These are phyloP conservation scores for Brotula barbata DNA, from an alignment of 2,797 vertebrate species.

Conservation along the genomic window DNA sequence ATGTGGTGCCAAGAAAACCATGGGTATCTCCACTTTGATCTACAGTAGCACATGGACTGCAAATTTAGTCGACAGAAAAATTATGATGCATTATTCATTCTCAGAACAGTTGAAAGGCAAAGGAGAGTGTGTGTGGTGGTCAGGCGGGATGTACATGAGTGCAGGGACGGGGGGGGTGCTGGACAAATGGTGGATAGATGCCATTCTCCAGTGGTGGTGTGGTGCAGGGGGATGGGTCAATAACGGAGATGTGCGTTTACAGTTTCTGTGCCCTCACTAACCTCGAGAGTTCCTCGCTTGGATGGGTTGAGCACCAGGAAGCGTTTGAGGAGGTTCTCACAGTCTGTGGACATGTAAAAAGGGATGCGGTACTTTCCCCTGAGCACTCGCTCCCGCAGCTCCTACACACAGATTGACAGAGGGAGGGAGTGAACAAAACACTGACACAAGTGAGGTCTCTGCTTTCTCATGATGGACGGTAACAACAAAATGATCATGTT, in stretches of 20 bases:
- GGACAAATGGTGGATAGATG: slow-evolving; percentile 44
- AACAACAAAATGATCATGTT: not conserved
- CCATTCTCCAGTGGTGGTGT: slow-evolving; percentile 52
- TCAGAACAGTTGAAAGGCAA: slow-evolving; percentile 30
- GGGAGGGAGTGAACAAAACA: slow-evolving; percentile 13
- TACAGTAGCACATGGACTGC: not conserved
- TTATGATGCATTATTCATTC: slow-evolving; percentile 45
- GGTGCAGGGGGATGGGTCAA: slow-evolving; percentile 31
- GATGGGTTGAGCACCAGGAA: slow-evolving; percentile 98
- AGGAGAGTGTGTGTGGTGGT: slow-evolving; percentile 35
- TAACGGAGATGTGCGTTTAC: slow-evolving; percentile 68
- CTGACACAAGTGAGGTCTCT: not conserved
- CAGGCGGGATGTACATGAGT: slow-evolving; percentile 28
- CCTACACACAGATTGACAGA: slow-evolving; percentile 72
- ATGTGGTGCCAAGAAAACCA: not conserved
- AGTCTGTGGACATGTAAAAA: slow-evolving; percentile 99
- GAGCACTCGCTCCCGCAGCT: slow-evolving; percentile 95
- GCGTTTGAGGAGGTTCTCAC: slow-evolving; percentile 98
- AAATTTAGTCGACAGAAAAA: slow-evolving; percentile 29
- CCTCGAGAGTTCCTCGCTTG: slow-evolving; percentile 98
- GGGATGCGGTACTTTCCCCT: slow-evolving; percentile 98
- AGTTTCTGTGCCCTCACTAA: slow-evolving; percentile 77
- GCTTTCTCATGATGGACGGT: too few relatives aligned
- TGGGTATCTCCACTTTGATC: not conserved
- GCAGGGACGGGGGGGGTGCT: not conserved